Evolutionary conservation across 2,113 vertebrate species (phyloP).

Genomic region (Ascaphus truei): DNA sequence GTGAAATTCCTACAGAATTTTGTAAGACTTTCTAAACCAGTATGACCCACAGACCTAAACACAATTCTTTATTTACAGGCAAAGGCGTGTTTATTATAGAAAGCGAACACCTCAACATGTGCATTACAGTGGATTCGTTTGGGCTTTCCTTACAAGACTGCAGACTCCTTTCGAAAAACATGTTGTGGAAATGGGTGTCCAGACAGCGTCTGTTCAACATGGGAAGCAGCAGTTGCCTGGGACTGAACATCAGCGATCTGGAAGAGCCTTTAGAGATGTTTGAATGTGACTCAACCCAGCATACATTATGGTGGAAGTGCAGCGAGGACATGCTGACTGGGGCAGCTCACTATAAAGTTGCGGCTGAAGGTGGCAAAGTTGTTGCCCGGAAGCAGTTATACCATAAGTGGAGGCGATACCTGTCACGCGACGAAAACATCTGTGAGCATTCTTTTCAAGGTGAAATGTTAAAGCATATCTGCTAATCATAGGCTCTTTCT

Average conservation of each 20-base stretch:
- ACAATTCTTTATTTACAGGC: conserved; percentile 53
- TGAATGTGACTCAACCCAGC: conserved; percentile 66
- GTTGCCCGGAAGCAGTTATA: conserved; percentile 62
- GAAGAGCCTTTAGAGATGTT: conserved; percentile 67
- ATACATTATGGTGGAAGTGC: conserved; percentile 78
- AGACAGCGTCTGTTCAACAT: conserved; percentile 79
- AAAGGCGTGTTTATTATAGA: conserved; percentile 83
- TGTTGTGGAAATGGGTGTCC: conserved; percentile 95
- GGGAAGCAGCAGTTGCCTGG: conserved; percentile 75
- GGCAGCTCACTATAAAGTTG: conserved; percentile 65
- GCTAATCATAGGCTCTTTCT: neutral
- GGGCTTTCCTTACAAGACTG: conserved; percentile 75
- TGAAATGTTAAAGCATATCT: conserved; percentile 43
- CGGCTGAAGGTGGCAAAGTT: conserved; percentile 57
- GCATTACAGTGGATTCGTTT: conserved; percentile 61
- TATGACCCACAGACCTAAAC: too few species aligned
- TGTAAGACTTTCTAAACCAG: too few species aligned
- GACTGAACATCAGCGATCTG: conserved; percentile 65
- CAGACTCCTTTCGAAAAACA: conserved; percentile 56
- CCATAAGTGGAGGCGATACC: conserved; percentile 71
- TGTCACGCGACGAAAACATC: conserved; percentile 67
- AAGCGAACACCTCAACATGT: conserved; percentile 65
- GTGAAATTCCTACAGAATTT: too few species aligned
- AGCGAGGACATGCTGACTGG: conserved; percentile 62
- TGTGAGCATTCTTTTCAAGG: conserved; percentile 84